A percentile compares a stretch with the other conserved stretches of the same genome.
Conservation (phyloP, 2,888 invertebrate genomes). For the Heteropelma amictum region DNA sequence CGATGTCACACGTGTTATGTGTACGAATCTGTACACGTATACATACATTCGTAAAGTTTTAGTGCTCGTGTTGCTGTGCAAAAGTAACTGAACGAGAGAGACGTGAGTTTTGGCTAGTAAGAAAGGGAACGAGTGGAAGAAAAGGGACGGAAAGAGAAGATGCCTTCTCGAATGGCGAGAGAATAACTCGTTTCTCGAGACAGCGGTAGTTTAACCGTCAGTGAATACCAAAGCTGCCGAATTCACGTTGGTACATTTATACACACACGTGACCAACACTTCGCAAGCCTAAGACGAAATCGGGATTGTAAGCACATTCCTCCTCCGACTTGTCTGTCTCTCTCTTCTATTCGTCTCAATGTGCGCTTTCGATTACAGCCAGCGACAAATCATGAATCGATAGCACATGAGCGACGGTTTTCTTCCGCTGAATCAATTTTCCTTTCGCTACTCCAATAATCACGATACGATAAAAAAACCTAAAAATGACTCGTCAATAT, state of each 20-base stretch:
- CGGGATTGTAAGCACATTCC: constrained; percentile 18
- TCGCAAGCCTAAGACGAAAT: constrained; percentile 44
- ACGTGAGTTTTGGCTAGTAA: constrained; percentile 18
- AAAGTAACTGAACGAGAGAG: constrained; percentile 37
- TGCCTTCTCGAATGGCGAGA: constrained; percentile 45
- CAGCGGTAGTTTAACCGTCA: constrained; percentile 58
- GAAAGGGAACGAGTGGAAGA: constrained; percentile 32
- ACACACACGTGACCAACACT: not conserved
- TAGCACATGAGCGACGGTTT: constrained; percentile 12
- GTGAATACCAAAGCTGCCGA: constrained; percentile 58
- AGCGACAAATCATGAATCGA: constrained; percentile 24
- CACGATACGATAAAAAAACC: not conserved
- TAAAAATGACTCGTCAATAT: not conserved
- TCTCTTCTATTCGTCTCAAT: constrained; percentile 23
- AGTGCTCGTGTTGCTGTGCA: constrained; percentile 41
- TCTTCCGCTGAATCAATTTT: not conserved
- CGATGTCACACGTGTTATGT: not conserved
- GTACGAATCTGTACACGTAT: not conserved
- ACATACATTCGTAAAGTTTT: not conserved
- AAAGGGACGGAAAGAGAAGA: constrained; percentile 37
- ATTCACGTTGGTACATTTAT: constrained; percentile 46
- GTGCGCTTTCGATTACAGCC: constrained; percentile 34
- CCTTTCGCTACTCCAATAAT: constrained; percentile 7
- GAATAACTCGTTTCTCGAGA: constrained; percentile 57
- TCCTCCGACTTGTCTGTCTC: not conserved